These are phyloP conservation scores for Harpagifer antarcticus DNA, from an alignment of 2,797 vertebrate species.

Conservation along the genomic window DNA sequence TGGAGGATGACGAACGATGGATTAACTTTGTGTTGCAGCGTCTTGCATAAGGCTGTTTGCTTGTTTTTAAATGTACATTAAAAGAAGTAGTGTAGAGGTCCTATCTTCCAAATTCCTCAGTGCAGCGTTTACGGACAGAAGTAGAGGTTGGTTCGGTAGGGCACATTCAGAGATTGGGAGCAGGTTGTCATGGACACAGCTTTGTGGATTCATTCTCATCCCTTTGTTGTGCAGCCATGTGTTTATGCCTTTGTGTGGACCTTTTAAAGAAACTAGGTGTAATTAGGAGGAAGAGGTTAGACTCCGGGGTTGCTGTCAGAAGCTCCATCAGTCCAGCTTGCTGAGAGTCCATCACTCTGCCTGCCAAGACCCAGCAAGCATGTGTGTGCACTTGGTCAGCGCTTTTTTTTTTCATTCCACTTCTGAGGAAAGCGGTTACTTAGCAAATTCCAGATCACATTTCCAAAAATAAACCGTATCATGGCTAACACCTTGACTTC, in stretches of 20 bases:
- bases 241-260: constrained; percentile 12
- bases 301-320: constrained; percentile 15
- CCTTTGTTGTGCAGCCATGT: constrained; percentile 42
- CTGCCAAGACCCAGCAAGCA: constrained; percentile 28
- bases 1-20: not conserved
- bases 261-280: constrained; percentile 6
- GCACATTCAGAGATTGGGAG: constrained; percentile 31
- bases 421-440: constrained; percentile 46
- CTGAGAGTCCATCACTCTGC: constrained; percentile 26
- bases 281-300: constrained; percentile 30
- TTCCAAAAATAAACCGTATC: constrained; percentile 55
- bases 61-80: not conserved
- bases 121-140: not conserved
- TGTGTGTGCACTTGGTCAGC: constrained; percentile 47
- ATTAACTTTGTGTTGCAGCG: constrained; percentile 13
- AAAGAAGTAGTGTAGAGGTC: not conserved
- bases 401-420: not conserved
- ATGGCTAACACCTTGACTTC: constrained; percentile 57
- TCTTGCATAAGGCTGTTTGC: constrained; percentile 35
- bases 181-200: constrained; percentile 72
- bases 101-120: not conserved
- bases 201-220: constrained; percentile 34
- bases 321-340: not conserved
- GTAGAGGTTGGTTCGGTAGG: constrained; percentile 40
- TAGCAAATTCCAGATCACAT: constrained; percentile 59